These are phyloP conservation scores for Druceiella hillmani DNA, from an alignment of 2,888 invertebrate species.

Conservation along the genomic window DNA sequence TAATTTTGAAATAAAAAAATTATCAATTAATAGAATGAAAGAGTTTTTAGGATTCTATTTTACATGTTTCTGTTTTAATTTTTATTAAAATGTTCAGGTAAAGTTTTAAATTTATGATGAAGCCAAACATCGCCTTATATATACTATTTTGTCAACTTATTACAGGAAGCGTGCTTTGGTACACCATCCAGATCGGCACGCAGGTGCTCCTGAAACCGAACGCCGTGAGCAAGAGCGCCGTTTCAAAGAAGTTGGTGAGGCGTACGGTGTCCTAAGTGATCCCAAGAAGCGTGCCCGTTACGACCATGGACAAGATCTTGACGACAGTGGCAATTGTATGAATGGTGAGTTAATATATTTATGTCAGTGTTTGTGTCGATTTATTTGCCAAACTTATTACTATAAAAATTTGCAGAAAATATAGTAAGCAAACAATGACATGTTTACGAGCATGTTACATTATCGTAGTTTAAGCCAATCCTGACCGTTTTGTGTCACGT, in stretches of 20 bases:
- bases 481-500: no score
- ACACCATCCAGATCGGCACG: constrained; percentile 93
- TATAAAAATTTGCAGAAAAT: not conserved
- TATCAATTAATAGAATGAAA: no score
- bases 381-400: constrained; percentile 2
- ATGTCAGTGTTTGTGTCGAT: not conserved
- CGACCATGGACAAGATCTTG: constrained; percentile 87
- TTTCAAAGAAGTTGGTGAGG: constrained; percentile 96
- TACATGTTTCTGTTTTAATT: no score
- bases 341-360: constrained; percentile 32
- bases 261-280: constrained; percentile 88
- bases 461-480: no score
- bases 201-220: constrained; percentile 76
- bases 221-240: constrained; percentile 89
- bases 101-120: no score
- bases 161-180: constrained; percentile 75
- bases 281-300: constrained; percentile 84
- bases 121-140: no score
- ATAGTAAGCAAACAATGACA: constrained; percentile 3
- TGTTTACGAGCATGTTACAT: no score
- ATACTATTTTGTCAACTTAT: no score
- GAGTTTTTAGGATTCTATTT: no score
- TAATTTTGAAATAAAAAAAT: no score
- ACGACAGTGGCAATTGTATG: constrained; percentile 58
- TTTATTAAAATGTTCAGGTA: no score